phyloP scores from a whole-genome alignment of 2,888 invertebrate species.

The Caenorhabditis sinica region DNA sequence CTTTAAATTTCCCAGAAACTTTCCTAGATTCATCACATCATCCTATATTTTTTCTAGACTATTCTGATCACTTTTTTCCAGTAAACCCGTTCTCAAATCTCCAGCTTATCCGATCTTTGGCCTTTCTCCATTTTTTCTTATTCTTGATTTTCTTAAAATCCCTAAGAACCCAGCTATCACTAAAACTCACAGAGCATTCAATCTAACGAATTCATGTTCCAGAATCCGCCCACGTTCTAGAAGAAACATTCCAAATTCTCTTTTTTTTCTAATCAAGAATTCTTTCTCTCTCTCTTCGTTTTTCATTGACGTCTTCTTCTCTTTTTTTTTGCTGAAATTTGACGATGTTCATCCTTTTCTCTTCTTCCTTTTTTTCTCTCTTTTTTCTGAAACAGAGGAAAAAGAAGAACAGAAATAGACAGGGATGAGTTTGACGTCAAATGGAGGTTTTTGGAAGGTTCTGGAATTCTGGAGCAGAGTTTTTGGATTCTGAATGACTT shows the following conservation, averaged over 20 bases:
- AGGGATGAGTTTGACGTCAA: no score
- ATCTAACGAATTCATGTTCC: slow-evolving; percentile 3
- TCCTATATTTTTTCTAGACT: no score
- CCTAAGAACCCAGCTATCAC: not conserved
- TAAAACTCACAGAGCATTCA: not conserved
- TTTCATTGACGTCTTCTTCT: slow-evolving; percentile 16
- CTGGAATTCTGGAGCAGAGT: no score
- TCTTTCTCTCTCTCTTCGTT: not conserved
- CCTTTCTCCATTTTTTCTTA: not conserved
- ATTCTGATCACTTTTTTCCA: no score
- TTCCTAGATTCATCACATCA: no score
- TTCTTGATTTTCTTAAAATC: not conserved
- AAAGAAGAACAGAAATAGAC: no score
- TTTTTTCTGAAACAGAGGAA: not conserved
- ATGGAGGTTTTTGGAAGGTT: no score
- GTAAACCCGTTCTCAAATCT: not conserved
- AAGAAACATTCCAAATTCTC: not conserved
- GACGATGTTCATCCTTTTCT: not conserved
- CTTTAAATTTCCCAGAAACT: no score
- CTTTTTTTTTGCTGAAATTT: slow-evolving; percentile 10
- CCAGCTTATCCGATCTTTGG: not conserved
- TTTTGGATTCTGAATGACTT: no score
- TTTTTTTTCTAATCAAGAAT: slow-evolving; percentile 4
- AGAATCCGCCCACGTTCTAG: slow-evolving; percentile 20
- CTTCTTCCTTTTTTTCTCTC: not conserved